These are phyloP conservation scores for Prolemur simus DNA, from an alignment of 2,113 vertebrate species.

Conservation along the genomic window DNA sequence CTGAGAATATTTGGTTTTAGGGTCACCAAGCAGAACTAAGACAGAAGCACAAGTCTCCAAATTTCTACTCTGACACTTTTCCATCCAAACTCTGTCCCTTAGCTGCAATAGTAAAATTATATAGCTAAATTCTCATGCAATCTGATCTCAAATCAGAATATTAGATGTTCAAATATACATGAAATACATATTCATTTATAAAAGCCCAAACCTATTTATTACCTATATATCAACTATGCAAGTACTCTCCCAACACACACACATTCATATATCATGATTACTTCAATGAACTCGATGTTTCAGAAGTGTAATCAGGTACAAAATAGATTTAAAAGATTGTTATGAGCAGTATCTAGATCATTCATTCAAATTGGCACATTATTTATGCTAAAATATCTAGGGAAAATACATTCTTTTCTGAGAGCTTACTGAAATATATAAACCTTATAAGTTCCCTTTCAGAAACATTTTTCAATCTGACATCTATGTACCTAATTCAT, in stretches of 20 bases:
- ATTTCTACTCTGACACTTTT: neutral
- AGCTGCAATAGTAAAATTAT: neutral
- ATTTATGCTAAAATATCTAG: neutral
- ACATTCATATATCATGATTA: neutral
- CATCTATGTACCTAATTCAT: constrained; percentile 91
- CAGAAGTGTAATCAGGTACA: neutral
- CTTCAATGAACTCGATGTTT: neutral
- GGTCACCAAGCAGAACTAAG: neutral
- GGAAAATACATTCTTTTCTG: neutral
- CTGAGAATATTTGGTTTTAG: neutral
- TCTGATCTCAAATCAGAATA: neutral
- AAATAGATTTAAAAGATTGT: neutral
- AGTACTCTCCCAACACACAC: neutral
- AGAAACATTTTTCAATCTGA: neutral
- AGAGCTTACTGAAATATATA: neutral
- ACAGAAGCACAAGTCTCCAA: neutral
- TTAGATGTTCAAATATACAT: neutral
- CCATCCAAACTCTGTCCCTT: neutral
- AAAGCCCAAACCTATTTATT: neutral
- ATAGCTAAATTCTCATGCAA: neutral
- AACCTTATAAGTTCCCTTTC: neutral
- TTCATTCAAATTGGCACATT: neutral
- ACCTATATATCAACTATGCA: neutral
- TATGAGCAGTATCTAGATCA: neutral
- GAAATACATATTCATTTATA: neutral